phyloP scores from a whole-genome alignment of 2,888 invertebrate genomes.

The Teleogryllus oceanicus region DNA sequence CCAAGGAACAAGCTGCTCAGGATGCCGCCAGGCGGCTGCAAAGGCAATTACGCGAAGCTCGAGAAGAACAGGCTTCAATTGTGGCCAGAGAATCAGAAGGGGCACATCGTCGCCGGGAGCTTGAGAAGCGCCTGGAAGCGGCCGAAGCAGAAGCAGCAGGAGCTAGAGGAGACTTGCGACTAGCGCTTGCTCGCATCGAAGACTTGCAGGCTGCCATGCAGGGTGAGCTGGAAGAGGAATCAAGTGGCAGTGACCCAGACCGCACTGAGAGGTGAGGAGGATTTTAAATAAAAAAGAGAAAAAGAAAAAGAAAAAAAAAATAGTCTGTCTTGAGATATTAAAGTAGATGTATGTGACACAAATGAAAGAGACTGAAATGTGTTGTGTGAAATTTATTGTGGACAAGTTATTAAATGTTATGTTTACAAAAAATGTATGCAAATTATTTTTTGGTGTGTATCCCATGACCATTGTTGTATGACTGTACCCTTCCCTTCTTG shows the following conservation, averaged over 20 bases:
- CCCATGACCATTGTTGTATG: neutral
- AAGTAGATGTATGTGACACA: neutral
- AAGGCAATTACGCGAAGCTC: conserved; percentile 66
- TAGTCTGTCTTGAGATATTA: neutral
- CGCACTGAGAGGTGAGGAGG: conserved; percentile 27
- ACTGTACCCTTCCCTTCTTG: neutral
- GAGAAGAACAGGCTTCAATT: conserved; percentile 72
- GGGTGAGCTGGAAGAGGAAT: conserved; percentile 55
- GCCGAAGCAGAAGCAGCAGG: conserved; percentile 68
- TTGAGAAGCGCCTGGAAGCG: conserved; percentile 69
- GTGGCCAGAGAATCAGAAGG: conserved; percentile 73
- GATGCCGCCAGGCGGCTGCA: conserved; percentile 74
- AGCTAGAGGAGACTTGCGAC: conserved; percentile 74
- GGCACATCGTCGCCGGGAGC: conserved; percentile 66
- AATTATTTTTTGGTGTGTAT: neutral
- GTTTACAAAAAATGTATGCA: neutral
- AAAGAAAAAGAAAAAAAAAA: neutral
- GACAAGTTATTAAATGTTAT: neutral
- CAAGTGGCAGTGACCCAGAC: conserved; percentile 25
- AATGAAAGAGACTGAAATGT: neutral
- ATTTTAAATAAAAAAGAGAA: neutral
- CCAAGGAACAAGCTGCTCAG: conserved; percentile 71
- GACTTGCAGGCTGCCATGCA: conserved; percentile 91
- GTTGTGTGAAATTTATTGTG: conserved; percentile 20
- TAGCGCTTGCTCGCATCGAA: conserved; percentile 84